These are phyloP conservation scores for Dermolepida albohirtum DNA, from an alignment of 2,888 invertebrate genomes.

Conservation along the genomic window DNA sequence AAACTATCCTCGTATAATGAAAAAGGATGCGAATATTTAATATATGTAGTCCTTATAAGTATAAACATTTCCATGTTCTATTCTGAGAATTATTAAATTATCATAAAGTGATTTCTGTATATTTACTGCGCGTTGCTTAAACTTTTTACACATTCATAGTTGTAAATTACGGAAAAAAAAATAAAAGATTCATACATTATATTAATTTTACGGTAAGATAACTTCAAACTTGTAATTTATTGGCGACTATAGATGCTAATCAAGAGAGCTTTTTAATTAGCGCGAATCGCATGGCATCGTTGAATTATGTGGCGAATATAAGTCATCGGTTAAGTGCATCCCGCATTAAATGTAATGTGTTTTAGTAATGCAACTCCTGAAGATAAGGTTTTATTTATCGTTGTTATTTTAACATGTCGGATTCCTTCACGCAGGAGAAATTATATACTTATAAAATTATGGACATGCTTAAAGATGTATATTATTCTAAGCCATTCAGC, in stretches of 20 bases:
- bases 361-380: conserved; percentile 29
- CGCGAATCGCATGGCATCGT: conserved; percentile 11
- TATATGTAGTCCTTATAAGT: no score
- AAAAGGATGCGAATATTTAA: no score
- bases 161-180: no score
- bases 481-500: background rate
- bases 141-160: no score
- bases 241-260: background rate
- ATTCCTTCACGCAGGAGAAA: conserved; percentile 12
- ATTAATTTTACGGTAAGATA: no score
- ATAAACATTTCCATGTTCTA: no score
- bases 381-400: conserved; percentile 41
- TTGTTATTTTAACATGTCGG: conserved; percentile 3
- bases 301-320: conserved; percentile 22
- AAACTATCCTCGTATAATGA: no score
- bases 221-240: background rate
- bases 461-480: background rate
- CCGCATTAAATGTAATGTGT: conserved; percentile 37
- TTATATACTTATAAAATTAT: background rate
- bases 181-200: no score
- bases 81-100: no score
- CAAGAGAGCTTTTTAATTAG: conserved; percentile 28
- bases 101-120: no score
- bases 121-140: no score
- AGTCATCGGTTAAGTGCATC: conserved; percentile 37